Conservation (phyloP, 2,797 vertebrate genomes). For the Helarctos malayanus region DNA sequence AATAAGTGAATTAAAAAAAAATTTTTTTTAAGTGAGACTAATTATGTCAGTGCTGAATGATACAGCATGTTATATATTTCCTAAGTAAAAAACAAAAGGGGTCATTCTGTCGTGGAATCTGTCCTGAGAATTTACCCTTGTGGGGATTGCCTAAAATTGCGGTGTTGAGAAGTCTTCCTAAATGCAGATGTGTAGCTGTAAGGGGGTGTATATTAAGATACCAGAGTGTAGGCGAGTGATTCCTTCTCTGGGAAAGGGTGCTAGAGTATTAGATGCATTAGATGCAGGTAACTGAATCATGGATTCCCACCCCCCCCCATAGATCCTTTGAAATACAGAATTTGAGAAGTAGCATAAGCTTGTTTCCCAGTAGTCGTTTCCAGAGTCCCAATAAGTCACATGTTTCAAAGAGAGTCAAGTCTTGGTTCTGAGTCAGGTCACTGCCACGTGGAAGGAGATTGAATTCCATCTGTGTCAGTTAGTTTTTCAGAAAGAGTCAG, state of each 20-base stretch:
- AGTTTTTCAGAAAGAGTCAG: conserved; percentile 47
- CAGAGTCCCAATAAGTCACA: neutral
- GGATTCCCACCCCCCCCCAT: no score
- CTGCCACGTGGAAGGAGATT: conserved; percentile 2
- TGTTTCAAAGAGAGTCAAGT: conserved; percentile 44
- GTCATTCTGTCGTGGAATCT: neutral
- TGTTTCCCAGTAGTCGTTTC: neutral
- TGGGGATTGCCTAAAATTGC: neutral
- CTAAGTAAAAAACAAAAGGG: neutral
- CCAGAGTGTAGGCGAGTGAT: neutral
- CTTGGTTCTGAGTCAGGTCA: conserved; percentile 24
- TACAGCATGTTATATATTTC: neutral
- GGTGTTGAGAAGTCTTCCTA: neutral
- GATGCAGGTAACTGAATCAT: neutral
- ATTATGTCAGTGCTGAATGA: rapidly evolving
- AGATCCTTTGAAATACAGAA: neutral
- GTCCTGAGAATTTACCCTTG: neutral
- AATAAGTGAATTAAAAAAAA: neutral
- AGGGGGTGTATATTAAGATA: neutral
- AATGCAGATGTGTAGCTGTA: neutral
- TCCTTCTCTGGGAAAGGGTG: neutral
- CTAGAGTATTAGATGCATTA: neutral
- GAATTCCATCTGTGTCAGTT: neutral
- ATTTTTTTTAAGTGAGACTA: neutral
- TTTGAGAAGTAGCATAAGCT: neutral